Conservation (phyloP, 2,113 vertebrate species). For the Carassius auratus region DNA sequence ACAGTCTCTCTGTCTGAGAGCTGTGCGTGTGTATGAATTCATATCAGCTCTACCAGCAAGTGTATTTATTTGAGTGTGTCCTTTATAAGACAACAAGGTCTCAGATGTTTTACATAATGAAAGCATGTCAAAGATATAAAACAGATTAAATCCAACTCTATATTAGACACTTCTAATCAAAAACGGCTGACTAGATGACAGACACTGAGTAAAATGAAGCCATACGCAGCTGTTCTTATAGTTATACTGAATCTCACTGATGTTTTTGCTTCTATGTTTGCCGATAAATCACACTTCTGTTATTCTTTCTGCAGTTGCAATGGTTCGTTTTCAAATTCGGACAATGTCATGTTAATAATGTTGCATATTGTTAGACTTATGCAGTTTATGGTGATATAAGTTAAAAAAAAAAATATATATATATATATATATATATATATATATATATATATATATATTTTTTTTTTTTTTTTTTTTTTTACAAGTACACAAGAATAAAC, state of each 20-base stretch:
- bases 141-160: background rate
- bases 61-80: too few relatives aligned
- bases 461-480: too few relatives aligned
- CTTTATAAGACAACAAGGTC: too few relatives aligned
- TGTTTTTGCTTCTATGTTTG: background rate
- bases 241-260: background rate
- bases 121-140: background rate
- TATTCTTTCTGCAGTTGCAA: background rate
- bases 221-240: background rate
- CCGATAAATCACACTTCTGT: background rate
- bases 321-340: background rate
- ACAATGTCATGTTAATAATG: background rate
- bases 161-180: background rate
- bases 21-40: too few relatives aligned
- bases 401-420: background rate
- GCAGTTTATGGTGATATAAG: background rate
- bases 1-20: background rate
- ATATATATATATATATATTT: background rate
- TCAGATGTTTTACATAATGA: background rate
- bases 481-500: too few relatives aligned
- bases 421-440: background rate
- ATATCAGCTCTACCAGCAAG: too few relatives aligned
- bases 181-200: too few relatives aligned
- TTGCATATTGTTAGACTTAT: background rate
- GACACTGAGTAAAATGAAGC: background rate